Base-by-base conservation (phyloP, 2,113 vertebrate species). In the Plecturocebus donacophilus region DNA sequence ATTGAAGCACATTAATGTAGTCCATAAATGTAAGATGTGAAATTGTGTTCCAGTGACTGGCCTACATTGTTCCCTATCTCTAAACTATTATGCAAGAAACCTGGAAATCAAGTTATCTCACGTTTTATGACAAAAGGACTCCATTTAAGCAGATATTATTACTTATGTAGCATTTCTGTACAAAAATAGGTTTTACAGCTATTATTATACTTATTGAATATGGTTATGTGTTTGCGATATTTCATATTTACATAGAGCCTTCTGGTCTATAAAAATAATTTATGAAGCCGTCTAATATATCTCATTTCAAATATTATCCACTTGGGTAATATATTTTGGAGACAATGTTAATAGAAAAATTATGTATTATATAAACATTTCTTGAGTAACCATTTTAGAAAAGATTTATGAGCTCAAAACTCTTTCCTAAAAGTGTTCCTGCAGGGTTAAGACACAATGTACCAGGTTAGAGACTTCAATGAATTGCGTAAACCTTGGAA, bases 1-100 rank as follows among this genome's bases (percentile, higher is more conserved):
- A 96, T 27, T 52, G 58, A 98, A 97, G 38, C 49, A 76, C 1
- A 2, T 93, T 96, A 38, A 20, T 95, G 52, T 42, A 70, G 35
- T 73, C 23, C 23, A n/a, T 19, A 91, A 96, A 73, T 40, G 21
- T 90, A 83, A 89, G 2, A n/a, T 87, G 52, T 17, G 11, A n/a
- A 87, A 2, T 1, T 84, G 49, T 95, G 82, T 23, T 96, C 40
- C n/a, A 49, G 38, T 82, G 83, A 42, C 20, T 14, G 80, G 11
- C 27, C 17, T 14, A 35, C 35, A 38, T 11, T 0, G 42, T 89
- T 21, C 35, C 1, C 1, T 66, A 76, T n/a, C 7, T n/a, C 64
- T 38, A 86, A 64, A 40, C 6, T 58, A 45, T 73, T 61, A 76
- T 81, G 56, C 70, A 4, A 56, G 32, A 86, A 16, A 77, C 11